These are phyloP conservation scores for Graphium colonna DNA, from an alignment of 2,888 invertebrate species.

Conservation along the genomic window DNA sequence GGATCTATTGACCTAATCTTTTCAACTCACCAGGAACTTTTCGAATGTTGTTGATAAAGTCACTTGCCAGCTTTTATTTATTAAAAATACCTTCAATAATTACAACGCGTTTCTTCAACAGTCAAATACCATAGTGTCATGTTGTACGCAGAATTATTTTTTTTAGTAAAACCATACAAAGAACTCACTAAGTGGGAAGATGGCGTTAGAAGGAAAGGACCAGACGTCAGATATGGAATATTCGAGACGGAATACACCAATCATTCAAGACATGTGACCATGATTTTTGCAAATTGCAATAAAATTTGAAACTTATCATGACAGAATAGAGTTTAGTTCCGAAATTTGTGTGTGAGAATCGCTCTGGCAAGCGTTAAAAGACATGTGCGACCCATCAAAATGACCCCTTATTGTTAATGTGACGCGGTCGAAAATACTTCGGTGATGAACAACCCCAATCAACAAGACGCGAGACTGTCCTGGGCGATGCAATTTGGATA, in stretches of 20 bases:
- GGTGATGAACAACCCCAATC: constrained; percentile 27
- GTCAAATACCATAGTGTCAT: no score
- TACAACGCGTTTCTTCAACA: no score
- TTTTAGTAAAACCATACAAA: not conserved
- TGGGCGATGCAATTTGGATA: constrained; percentile 50
- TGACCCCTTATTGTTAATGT: constrained; percentile 14
- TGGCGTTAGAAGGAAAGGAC: no score
- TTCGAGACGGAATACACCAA: constrained; percentile 71
- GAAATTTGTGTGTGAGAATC: no score
- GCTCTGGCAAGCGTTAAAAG: no score
- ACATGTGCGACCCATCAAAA: constrained; percentile 13
- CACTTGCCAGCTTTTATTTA: no score
- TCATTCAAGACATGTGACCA: constrained; percentile 55
- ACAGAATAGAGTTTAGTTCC: constrained; percentile 43
- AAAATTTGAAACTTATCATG: constrained; percentile 45
- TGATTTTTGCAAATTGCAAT: constrained; percentile 49
- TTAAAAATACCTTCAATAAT: no score
- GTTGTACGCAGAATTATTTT: no score
- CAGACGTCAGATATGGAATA: constrained; percentile 76
- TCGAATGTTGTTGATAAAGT: no score
- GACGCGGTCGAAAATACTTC: constrained; percentile 7
- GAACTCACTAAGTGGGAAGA: constrained; percentile 32
- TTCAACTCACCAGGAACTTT: no score
- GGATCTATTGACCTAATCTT: no score
- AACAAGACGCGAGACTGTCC: constrained; percentile 54